phyloP scores from a whole-genome alignment of 1,140 invertebrate genomes.

The Caerostris darwini region DNA sequence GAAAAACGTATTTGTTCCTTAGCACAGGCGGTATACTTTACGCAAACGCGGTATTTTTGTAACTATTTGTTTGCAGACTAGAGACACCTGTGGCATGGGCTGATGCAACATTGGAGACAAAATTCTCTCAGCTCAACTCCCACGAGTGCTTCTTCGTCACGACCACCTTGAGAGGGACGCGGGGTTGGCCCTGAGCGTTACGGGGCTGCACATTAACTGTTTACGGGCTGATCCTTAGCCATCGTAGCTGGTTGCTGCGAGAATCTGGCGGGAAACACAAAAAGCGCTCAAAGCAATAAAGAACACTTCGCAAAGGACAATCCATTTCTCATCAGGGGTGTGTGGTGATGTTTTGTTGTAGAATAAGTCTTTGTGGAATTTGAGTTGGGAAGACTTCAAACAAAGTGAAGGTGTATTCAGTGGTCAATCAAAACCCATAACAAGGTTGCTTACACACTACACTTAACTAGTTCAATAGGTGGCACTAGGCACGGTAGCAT shows the following conservation, averaged over 20 bases:
- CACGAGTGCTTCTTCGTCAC: conserved; percentile 88
- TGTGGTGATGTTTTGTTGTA: neutral
- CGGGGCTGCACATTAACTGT: conserved; percentile 91
- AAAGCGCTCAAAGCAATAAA: neutral
- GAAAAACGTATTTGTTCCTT: no score
- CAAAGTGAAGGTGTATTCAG: no score
- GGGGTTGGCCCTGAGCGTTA: conserved; percentile 93
- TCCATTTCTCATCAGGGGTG: neutral
- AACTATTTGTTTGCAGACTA: conserved; percentile 84
- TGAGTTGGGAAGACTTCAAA: no score
- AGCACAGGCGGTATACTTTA: no score
- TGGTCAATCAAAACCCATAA: no score
- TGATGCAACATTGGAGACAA: conserved; percentile 91
- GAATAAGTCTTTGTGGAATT: neutral
- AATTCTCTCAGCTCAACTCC: conserved; percentile 87
- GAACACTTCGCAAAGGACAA: neutral
- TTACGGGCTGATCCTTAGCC: conserved; percentile 84
- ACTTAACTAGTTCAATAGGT: no score
- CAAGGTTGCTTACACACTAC: no score
- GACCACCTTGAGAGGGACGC: conserved; percentile 84
- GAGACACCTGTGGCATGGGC: conserved; percentile 89
- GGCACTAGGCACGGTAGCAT: no score
- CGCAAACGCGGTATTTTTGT: no score
- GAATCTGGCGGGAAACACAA: conserved; percentile 4
- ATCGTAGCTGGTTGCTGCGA: neutral